Evolutionary conservation across 1,140 invertebrate genomes (phyloP).

Genomic region (Cotesia vestalis): DNA sequence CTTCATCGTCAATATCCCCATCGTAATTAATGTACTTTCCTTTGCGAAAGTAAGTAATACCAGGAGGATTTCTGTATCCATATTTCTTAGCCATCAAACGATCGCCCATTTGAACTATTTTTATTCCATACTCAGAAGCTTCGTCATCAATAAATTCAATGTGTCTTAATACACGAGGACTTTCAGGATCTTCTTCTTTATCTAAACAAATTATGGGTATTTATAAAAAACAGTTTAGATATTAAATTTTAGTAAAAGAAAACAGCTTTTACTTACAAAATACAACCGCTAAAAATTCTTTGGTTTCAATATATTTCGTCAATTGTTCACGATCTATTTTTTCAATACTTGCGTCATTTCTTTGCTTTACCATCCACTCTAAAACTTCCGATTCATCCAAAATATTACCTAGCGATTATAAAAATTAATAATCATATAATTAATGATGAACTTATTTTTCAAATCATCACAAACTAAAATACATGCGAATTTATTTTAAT

Average conservation of each 20-base stretch:
- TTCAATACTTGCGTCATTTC: constrained; percentile 92
- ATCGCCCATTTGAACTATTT: constrained; percentile 90
- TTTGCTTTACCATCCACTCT: constrained; percentile 91
- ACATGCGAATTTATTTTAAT: neutral
- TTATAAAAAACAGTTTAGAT: constrained; percentile 15
- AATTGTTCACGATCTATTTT: constrained; percentile 87
- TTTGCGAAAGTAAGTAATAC: constrained; percentile 90
- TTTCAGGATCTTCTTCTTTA: constrained; percentile 83
- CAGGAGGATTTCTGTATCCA: constrained; percentile 87
- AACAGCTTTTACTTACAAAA: constrained; percentile 80
- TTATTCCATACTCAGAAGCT: constrained; percentile 89
- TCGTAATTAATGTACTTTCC: constrained; percentile 91
- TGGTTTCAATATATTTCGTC: constrained; percentile 86
- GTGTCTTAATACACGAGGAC: constrained; percentile 80
- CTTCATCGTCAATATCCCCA: constrained; percentile 92
- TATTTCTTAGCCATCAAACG: constrained; percentile 94
- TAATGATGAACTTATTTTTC: neutral
- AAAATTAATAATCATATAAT: neutral
- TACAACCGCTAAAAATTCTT: constrained; percentile 91
- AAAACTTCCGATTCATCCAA: constrained; percentile 85
- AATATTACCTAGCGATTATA: constrained; percentile 79
- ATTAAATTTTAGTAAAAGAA: constrained; percentile 1
- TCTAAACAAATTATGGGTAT: constrained; percentile 66
- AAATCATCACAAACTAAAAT: neutral
- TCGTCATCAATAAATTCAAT: constrained; percentile 93